phyloP scores from a whole-genome alignment of 2,888 invertebrate genomes.

The Ganaspis brasiliensis region DNA sequence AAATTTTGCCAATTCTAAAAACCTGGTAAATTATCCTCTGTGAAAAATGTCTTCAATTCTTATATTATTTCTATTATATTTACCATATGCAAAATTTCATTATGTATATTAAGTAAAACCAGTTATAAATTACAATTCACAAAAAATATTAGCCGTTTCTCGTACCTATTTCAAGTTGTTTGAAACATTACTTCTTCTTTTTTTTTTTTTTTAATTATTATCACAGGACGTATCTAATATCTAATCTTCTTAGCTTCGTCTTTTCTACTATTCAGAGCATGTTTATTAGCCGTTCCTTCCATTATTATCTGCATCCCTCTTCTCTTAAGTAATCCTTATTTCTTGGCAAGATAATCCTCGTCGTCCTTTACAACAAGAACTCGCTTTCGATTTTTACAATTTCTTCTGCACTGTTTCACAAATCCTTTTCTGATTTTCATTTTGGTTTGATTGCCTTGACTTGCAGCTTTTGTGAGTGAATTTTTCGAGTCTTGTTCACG shows the following conservation, averaged over 20 bases:
- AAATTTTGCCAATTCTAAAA: too few relatives aligned
- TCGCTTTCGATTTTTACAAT: slow-evolving; percentile 4
- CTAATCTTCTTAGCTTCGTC: slow-evolving; percentile 6
- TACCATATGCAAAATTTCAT: too few relatives aligned
- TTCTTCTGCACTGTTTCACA: background rate
- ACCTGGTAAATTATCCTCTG: too few relatives aligned
- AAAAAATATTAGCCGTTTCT: background rate
- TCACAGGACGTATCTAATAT: slow-evolving; percentile 14
- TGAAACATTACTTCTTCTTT: background rate
- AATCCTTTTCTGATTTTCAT: background rate
- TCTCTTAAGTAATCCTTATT: slow-evolving; percentile 3
- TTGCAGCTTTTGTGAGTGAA: slow-evolving; percentile 13
- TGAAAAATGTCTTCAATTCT: too few relatives aligned
- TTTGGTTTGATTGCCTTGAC: background rate
- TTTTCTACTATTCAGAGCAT: slow-evolving; percentile 8
- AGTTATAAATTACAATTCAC: background rate
- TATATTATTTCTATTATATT: too few relatives aligned
- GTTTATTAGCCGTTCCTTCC: slow-evolving; percentile 13
- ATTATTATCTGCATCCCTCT: slow-evolving; percentile 10
- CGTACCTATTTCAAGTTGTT: background rate
- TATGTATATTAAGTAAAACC: background rate
- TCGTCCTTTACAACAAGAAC: background rate
- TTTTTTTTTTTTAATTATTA: background rate
- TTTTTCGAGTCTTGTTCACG: background rate
- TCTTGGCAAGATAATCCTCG: background rate